A percentile compares a stretch with the other conserved stretches of the same genome.
phyloP scores from a whole-genome alignment of 2,113 vertebrate species.

The Callithrix jacchus region DNA sequence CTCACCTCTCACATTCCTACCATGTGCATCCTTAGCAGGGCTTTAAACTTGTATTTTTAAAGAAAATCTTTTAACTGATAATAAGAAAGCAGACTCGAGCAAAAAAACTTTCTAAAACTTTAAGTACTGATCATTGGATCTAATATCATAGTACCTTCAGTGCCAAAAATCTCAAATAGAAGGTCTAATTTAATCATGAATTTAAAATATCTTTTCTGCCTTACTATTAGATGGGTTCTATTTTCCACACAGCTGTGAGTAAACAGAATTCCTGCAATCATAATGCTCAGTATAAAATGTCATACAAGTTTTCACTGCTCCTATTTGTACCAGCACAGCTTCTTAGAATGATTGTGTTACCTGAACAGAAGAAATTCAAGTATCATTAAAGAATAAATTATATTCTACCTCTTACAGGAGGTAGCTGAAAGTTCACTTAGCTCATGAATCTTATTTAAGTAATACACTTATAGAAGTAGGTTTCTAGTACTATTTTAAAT shows the following conservation, averaged over 20 bases:
- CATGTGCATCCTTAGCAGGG: not conserved
- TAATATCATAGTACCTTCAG: not conserved
- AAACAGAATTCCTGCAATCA: not conserved
- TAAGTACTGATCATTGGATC: not conserved
- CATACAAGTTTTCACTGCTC: not conserved
- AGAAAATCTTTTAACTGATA: not conserved
- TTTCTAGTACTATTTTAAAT: not conserved
- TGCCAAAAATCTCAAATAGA: not conserved
- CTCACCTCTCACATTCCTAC: not conserved
- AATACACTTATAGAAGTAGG: not conserved
- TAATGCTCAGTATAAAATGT: not conserved
- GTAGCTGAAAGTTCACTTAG: slow-evolving; percentile 17
- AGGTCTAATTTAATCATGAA: slow-evolving; percentile 4
- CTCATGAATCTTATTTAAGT: not conserved
- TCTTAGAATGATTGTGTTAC: not conserved
- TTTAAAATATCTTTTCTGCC: not conserved
- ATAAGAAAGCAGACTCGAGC: not conserved
- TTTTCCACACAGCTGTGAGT: not conserved
- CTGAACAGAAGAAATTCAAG: not conserved
- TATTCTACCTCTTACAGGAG: not conserved
- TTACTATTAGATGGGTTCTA: not conserved
- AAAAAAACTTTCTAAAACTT: not conserved
- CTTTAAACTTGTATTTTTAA: not conserved
- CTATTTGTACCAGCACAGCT: not conserved
- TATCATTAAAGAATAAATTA: not conserved